These are phyloP conservation scores for Cheumatopsyche charites DNA, from an alignment of 1,140 invertebrate species.

Conservation along the genomic window DNA sequence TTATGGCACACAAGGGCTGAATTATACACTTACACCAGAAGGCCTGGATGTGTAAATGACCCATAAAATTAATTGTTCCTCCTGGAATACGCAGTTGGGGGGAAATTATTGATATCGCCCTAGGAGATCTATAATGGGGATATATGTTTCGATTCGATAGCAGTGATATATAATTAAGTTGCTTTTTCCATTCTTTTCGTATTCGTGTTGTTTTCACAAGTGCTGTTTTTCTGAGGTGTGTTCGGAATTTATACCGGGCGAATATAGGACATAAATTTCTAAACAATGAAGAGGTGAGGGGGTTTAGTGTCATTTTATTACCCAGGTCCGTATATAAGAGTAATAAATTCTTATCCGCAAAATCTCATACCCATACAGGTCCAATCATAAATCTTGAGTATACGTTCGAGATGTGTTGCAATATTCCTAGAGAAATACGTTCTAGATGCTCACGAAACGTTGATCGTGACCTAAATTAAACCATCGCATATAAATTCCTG, in stretches of 20 bases:
- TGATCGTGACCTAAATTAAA: no score
- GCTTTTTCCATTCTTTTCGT: no score
- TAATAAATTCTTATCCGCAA: constrained; percentile 6
- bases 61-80: constrained; percentile 32
- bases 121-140: constrained; percentile 25
- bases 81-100: no score
- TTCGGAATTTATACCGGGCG: no score
- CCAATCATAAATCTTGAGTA: not conserved
- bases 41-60: constrained; percentile 29
- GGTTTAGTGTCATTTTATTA: constrained; percentile 9
- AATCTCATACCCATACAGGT: not conserved
- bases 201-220: no score
- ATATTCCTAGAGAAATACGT: no score
- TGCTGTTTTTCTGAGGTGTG: no score
- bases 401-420: no score
- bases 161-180: constrained; percentile 11
- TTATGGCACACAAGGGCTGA: constrained; percentile 9
- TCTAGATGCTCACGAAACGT: no score
- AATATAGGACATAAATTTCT: no score
- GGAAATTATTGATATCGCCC: constrained; percentile 30
- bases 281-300: constrained; percentile 4
- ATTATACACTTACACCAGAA: constrained; percentile 11
- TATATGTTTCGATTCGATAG: constrained; percentile 17
- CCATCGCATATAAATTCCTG: no score
- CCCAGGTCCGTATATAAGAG: not conserved